Evolutionary conservation across 2,888 invertebrate species (phyloP).

Genomic region (Chrysolina haemoptera): DNA sequence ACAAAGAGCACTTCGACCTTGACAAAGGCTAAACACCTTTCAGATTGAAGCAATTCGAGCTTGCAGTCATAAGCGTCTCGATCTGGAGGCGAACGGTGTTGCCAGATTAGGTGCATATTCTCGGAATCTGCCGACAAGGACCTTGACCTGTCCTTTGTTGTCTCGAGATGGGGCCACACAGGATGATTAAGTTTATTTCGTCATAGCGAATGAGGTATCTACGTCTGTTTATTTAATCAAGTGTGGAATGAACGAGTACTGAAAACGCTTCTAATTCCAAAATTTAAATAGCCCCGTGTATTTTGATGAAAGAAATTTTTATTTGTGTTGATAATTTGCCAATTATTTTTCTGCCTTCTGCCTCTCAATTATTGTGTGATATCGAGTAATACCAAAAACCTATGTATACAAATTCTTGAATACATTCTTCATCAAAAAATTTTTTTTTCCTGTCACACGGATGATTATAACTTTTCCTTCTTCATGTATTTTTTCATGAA

Average conservation of each 20-base stretch:
- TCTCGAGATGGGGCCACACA: not conserved
- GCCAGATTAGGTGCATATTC: not conserved
- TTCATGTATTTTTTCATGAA: too few species aligned
- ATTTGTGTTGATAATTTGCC: too few species aligned
- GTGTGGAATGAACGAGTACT: not conserved
- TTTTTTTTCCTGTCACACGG: too few species aligned
- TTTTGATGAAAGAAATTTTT: too few species aligned
- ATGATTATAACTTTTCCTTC: too few species aligned
- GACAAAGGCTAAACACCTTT: constrained; percentile 23
- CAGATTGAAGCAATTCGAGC: constrained; percentile 14
- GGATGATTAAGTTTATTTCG: not conserved
- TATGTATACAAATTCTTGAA: too few species aligned
- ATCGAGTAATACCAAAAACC: too few species aligned
- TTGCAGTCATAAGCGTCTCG: constrained; percentile 18
- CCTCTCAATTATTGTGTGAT: too few species aligned
- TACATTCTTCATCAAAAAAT: too few species aligned
- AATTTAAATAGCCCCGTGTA: too few species aligned
- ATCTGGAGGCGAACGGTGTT: constrained; percentile 5
- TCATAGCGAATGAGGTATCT: not conserved
- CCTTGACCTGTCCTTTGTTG: constrained; percentile 8
- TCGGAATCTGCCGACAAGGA: not conserved
- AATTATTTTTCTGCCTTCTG: too few species aligned
- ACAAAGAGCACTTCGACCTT: constrained; percentile 13
- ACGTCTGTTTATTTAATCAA: not conserved
- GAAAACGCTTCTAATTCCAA: too few species aligned